These are phyloP conservation scores for Amphipoea oculea DNA, from an alignment of 2,888 invertebrate species.

Conservation along the genomic window DNA sequence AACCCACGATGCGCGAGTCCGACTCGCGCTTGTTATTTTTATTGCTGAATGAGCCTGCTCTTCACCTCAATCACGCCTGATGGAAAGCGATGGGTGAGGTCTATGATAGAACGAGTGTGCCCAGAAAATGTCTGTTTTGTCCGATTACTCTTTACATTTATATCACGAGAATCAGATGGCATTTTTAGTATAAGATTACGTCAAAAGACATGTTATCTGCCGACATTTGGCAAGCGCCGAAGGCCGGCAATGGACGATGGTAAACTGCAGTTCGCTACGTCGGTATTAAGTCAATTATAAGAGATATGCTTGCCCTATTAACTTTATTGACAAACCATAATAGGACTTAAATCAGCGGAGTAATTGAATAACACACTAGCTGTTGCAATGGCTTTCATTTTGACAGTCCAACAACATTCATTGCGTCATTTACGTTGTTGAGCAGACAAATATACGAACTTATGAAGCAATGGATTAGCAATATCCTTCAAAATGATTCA, in stretches of 20 bases:
- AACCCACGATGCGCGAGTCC: too few relatives aligned
- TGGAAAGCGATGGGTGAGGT: background rate
- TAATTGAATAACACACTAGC: background rate
- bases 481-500: background rate
- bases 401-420: background rate
- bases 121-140: background rate
- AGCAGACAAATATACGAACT: background rate
- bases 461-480: background rate
- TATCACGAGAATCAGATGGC: background rate
- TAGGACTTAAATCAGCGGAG: background rate
- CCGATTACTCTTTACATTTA: background rate
- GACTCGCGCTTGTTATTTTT: background rate
- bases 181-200: background rate
- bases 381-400: background rate
- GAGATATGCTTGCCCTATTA: background rate
- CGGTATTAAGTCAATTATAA: background rate
- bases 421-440: background rate
- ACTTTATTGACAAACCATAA: background rate
- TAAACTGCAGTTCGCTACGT: background rate
- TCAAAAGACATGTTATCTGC: background rate
- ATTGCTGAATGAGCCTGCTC: background rate
- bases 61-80: too few relatives aligned
- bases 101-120: background rate
- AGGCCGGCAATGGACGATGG: background rate
- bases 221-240: background rate